Conservation (phyloP, 2,797 vertebrate genomes). For the Eulemur albifrons region DNA sequence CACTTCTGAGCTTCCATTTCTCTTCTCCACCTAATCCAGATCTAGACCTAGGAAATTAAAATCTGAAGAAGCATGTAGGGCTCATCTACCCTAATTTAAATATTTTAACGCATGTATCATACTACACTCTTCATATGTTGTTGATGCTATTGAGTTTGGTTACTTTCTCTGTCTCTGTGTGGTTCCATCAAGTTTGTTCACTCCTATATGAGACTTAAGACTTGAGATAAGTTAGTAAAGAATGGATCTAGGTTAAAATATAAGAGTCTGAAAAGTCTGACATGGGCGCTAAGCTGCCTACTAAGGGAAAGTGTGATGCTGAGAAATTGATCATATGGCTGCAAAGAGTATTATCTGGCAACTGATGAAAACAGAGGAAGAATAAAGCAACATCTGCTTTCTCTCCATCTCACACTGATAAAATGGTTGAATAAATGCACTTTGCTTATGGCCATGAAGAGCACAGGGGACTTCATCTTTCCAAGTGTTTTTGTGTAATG, state of each 20-base stretch:
- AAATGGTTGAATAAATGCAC: not conserved
- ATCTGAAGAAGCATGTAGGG: not conserved
- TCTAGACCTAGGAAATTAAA: not conserved
- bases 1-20: not conserved
- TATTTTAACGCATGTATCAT: not conserved
- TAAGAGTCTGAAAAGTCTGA: not conserved
- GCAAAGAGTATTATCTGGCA: not conserved
- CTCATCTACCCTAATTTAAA: not conserved
- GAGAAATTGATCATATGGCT: not conserved
- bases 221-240: conserved; percentile 17
- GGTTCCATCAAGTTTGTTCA: not conserved
- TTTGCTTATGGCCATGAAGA: not conserved
- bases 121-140: not conserved
- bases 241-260: not conserved
- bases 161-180: not conserved
- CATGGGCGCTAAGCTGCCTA: not conserved
- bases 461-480: not conserved
- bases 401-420: not conserved
- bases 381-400: not conserved
- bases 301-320: not conserved
- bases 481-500: not conserved
- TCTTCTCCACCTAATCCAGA: not conserved
- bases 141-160: not conserved
- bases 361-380: not conserved
- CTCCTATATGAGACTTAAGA: not conserved